phyloP scores from a whole-genome alignment of 2,113 vertebrate species.

The Lipotes vexillifer region DNA sequence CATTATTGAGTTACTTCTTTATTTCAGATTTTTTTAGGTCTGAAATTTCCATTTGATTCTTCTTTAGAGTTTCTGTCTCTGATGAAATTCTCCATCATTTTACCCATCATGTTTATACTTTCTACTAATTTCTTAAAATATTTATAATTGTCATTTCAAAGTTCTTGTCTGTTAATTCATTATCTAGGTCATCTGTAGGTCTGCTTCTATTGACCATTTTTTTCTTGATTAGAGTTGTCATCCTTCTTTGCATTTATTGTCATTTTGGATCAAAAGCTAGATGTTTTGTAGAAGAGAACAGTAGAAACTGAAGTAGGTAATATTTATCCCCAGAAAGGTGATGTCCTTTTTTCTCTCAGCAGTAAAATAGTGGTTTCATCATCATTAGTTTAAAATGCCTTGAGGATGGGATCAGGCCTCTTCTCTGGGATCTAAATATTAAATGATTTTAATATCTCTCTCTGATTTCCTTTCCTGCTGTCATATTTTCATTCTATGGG shows the following conservation, averaged over 20 bases:
- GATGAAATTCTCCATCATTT: neutral
- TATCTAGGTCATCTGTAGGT: neutral
- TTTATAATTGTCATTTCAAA: neutral
- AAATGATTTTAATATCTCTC: neutral
- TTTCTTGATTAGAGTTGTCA: neutral
- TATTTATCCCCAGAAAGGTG: neutral
- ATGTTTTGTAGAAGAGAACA: neutral
- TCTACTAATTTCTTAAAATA: neutral
- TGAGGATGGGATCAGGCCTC: neutral
- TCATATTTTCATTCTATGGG: neutral
- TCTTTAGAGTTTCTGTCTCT: neutral
- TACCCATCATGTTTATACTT: neutral
- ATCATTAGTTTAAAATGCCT: neutral
- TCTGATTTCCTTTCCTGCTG: neutral
- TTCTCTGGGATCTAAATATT: neutral
- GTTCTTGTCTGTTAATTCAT: neutral
- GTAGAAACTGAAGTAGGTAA: neutral
- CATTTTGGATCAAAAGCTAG: neutral
- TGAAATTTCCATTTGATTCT: conserved; percentile 17
- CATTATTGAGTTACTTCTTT: neutral
- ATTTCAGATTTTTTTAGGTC: neutral
- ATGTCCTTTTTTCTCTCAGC: neutral
- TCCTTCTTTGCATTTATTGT: neutral
- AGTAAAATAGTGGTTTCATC: neutral
- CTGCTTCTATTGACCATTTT: neutral